Evolutionary conservation across 2,113 vertebrate genomes (phyloP).

Genomic region (Paraplagusia blochii): DNA sequence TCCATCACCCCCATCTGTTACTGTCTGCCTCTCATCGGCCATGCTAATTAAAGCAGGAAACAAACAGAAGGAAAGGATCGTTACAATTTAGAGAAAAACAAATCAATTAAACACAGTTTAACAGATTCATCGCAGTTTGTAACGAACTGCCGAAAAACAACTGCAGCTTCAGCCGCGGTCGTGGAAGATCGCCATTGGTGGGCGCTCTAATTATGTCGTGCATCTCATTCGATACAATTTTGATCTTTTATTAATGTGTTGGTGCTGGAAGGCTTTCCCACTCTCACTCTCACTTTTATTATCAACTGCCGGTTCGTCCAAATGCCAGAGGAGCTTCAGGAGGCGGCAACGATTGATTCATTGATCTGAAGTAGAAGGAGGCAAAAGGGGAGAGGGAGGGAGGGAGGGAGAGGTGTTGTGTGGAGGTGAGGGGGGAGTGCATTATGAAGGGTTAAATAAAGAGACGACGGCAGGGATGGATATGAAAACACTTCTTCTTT

Average conservation of each 20-base stretch:
- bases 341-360: constrained; percentile 52
- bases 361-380: constrained; percentile 53
- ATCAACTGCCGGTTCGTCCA: constrained; percentile 36
- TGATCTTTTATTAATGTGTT: constrained; percentile 39
- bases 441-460: neutral
- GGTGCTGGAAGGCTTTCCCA: constrained; percentile 14
- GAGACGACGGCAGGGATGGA: neutral
- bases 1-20: constrained; percentile 16
- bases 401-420: neutral
- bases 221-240: constrained; percentile 12
- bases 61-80: neutral
- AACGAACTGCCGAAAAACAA: no score
- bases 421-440: neutral
- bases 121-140: no score
- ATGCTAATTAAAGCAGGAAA: neutral
- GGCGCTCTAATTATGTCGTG: constrained; percentile 10
- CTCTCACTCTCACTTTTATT: constrained; percentile 26
- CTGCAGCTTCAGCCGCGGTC: no score
- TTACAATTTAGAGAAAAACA: constrained; percentile 9
- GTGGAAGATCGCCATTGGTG: neutral
- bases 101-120: constrained; percentile 24
- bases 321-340: constrained; percentile 46
- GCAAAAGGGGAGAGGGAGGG: constrained; percentile 1
- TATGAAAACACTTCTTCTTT: constrained; percentile 23
- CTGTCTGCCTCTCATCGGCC: constrained; percentile 2